Evolutionary conservation across 2,113 vertebrate species (phyloP).

Genomic region (Lepidothrix coronata): DNA sequence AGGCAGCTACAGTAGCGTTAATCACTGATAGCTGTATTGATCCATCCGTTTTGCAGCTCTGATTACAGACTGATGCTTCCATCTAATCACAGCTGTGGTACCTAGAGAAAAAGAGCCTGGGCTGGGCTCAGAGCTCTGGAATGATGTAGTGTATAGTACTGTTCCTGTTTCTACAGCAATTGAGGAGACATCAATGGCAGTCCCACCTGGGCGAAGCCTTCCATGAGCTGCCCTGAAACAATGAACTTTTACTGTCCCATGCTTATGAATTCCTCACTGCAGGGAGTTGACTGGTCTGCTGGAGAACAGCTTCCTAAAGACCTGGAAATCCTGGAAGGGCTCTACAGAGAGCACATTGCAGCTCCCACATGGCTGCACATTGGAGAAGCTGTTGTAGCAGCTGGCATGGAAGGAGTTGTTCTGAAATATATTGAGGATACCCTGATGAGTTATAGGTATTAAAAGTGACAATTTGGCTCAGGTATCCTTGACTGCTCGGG

Average conservation of each 20-base stretch:
- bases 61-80: slow-evolving; percentile 16
- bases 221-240: neutral
- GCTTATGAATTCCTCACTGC: neutral
- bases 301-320: neutral
- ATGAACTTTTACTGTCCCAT: neutral
- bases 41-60: slow-evolving; percentile 14
- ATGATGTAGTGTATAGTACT: accelerated
- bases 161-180: neutral
- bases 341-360: neutral
- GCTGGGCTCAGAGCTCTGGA: neutral
- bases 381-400: neutral
- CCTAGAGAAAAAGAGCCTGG: neutral
- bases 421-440: neutral
- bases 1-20: neutral
- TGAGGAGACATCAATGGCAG: accelerated
- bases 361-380: accelerated
- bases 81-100: neutral
- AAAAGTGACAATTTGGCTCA: neutral
- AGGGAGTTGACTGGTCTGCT: neutral
- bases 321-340: neutral
- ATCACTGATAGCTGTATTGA: slow-evolving; percentile 53
- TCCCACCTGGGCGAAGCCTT: neutral
- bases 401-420: accelerated
- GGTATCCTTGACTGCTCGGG: neutral
- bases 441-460: neutral